Evolutionary conservation across 1,140 invertebrate genomes (phyloP), one percentile per base, ranked within the genome.

Genomic region (Leptonema lineaticorne): DNA sequence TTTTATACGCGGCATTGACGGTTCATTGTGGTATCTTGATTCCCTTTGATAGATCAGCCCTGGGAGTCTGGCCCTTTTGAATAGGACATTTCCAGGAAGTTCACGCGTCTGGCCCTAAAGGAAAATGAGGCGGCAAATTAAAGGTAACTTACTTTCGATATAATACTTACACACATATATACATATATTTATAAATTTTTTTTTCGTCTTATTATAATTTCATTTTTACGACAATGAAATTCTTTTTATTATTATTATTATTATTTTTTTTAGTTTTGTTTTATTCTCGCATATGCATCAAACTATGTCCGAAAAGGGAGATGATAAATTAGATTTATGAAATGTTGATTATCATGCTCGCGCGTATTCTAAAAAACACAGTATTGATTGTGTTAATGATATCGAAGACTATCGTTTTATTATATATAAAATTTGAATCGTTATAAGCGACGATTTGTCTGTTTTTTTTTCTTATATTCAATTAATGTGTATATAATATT

Each of bases 241-340:
- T 24, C 48, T n/a, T n/a, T n/a, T n/a, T n/a, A n/a, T n/a, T n/a
- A n/a, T n/a, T n/a, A n/a, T n/a, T n/a, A n/a, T n/a, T n/a, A n/a
- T n/a, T n/a, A n/a, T n/a, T n/a, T n/a, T n/a, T n/a, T n/a, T n/a
- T n/a, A n/a, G n/a, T n/a, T n/a, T n/a, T n/a, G n/a, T n/a, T n/a
- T n/a, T n/a, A n/a, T n/a, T n/a, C n/a, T n/a, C n/a, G n/a, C n/a
- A n/a, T n/a, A n/a, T n/a, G n/a, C n/a, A n/a, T n/a, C n/a, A n/a
- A n/a, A n/a, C n/a, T n/a, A n/a, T n/a, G n/a, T n/a, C n/a, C n/a
- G n/a, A n/a, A n/a, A n/a, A 3, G 16, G 22, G 18, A 29, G 64
- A 60, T 68, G 66, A 68, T 71, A 71, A 71, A 71, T 71, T 71
- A 48, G 69, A 71, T 71, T 71, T 71, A 68, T 71, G 65, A 71